These are phyloP conservation scores for Lucifuga dentata DNA, from an alignment of 2,113 vertebrate genomes.

Conservation along the genomic window DNA sequence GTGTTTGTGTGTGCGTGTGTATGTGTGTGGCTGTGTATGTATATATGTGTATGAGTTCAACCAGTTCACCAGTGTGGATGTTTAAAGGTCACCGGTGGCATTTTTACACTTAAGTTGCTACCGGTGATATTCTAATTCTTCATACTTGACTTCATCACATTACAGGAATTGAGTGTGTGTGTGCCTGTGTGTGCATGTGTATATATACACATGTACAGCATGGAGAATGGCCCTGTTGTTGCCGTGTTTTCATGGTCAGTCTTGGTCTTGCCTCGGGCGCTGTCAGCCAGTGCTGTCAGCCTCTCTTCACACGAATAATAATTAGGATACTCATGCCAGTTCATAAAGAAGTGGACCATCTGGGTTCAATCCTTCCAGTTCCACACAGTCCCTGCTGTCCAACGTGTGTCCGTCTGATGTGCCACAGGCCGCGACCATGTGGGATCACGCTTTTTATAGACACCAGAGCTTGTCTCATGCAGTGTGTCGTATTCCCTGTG, in stretches of 20 bases:
- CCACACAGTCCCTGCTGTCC: constrained; percentile 55
- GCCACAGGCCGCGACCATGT: constrained; percentile 41
- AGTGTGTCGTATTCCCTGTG: neutral
- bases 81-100: too few species aligned
- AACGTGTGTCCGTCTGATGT: constrained; percentile 53
- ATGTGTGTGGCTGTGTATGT: neutral
- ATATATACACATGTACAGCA: constrained; percentile 7
- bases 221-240: constrained; percentile 49
- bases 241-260: constrained; percentile 42
- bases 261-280: constrained; percentile 61
- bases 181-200: constrained; percentile 5
- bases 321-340: constrained; percentile 66
- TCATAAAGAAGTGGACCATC: constrained; percentile 68
- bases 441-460: constrained; percentile 52
- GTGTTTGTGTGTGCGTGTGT: neutral
- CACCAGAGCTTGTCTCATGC: neutral
- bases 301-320: constrained; percentile 70
- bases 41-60: too few species aligned
- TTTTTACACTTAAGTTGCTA: neutral
- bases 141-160: neutral
- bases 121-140: neutral
- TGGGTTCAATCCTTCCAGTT: constrained; percentile 59
- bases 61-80: too few species aligned
- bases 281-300: constrained; percentile 48
- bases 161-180: neutral